Conservation (phyloP, 2,797 vertebrate genomes). For the Falco columbarius region DNA sequence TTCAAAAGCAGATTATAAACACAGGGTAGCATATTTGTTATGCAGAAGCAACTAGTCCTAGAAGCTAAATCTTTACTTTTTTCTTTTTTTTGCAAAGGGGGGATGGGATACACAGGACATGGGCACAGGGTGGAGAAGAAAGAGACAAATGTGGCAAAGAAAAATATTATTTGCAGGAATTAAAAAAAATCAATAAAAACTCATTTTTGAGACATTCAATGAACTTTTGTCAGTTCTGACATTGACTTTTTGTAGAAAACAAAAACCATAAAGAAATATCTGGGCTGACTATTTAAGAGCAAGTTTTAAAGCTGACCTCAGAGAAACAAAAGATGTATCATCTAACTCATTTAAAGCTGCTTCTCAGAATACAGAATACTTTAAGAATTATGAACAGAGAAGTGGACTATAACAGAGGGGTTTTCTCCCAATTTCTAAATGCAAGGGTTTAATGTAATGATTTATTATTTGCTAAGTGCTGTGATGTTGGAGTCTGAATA, state of each 20-base stretch:
- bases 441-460: background rate
- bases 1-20: background rate
- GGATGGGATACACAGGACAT: no score
- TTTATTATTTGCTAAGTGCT: background rate
- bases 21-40: background rate
- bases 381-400: background rate
- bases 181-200: background rate
- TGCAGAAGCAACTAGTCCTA: background rate
- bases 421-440: background rate
- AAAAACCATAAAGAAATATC: background rate
- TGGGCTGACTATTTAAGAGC: background rate
- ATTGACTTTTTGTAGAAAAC: background rate
- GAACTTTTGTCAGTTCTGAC: background rate
- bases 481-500: background rate
- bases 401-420: background rate
- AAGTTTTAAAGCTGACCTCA: background rate
- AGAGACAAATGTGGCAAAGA: background rate
- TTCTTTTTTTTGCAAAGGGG: no score
- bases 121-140: accelerated
- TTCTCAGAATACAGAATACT: background rate
- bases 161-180: background rate
- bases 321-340: accelerated
- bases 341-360: background rate
- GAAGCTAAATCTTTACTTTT: background rate
- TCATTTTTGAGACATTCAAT: background rate